Percentiles rank a stretch among this genome's conserved stretches.
Conservation (phyloP, 2,888 invertebrate species). For the Thyatira batis region DNA sequence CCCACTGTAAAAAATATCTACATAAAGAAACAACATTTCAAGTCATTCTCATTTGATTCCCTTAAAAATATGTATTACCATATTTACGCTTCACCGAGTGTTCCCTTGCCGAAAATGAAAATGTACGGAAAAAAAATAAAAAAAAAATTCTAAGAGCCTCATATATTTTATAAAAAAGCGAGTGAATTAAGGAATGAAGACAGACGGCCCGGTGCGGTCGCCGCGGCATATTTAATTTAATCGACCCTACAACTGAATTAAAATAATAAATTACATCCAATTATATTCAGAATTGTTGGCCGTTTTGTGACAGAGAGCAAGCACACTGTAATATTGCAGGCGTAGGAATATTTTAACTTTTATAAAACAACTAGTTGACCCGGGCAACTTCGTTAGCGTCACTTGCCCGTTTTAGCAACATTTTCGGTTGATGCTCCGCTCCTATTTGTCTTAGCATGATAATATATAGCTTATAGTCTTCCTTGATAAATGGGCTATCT, state of each 20-base stretch:
- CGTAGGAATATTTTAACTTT: background rate
- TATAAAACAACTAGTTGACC: background rate
- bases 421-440: no score
- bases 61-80: no score
- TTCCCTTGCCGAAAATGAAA: conserved; percentile 9
- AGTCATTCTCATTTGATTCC: no score
- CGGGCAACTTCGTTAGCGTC: background rate
- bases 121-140: conserved; percentile 26
- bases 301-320: conserved; percentile 21
- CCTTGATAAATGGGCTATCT: no score
- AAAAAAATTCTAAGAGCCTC: conserved; percentile 12
- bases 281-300: conserved; percentile 16
- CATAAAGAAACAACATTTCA: no score
- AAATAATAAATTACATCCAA: conserved; percentile 30
- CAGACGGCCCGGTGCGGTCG: conserved; percentile 16
- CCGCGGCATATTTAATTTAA: conserved; percentile 16
- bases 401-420: no score
- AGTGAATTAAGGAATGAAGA: conserved; percentile 21
- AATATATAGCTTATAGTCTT: no score
- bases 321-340: background rate
- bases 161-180: conserved; percentile 30
- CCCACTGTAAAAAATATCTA: no score
- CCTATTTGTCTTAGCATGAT: no score
- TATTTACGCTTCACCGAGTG: conserved; percentile 19
- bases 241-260: conserved; percentile 20